These are phyloP conservation scores for Gobius niger DNA, from an alignment of 2,113 vertebrate genomes.

Conservation along the genomic window DNA sequence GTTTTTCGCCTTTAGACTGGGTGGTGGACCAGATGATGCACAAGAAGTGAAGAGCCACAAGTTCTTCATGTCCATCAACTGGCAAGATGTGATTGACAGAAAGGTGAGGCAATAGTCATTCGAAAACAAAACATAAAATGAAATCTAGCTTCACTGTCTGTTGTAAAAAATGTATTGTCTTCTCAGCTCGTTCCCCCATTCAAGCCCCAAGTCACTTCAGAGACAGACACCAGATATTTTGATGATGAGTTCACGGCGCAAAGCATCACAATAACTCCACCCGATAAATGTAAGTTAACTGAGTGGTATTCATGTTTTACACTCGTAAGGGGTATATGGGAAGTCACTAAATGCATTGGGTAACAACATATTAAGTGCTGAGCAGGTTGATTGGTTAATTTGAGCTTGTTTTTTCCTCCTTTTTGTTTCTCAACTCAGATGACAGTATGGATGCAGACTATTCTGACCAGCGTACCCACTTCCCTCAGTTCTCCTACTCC, in stretches of 20 bases:
- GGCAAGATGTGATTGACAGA: conserved; percentile 90
- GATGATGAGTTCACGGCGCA: conserved; percentile 95
- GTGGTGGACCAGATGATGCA: conserved; percentile 87
- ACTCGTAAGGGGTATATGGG: neutral
- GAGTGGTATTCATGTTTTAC: neutral
- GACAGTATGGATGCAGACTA: conserved; percentile 86
- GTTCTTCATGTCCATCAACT: conserved; percentile 87
- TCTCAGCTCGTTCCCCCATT: conserved; percentile 87
- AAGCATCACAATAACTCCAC: conserved; percentile 92
- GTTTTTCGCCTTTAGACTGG: conserved; percentile 79
- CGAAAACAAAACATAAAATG: neutral
- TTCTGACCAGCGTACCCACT: conserved; percentile 87
- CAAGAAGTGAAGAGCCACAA: conserved; percentile 94
- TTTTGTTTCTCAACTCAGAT: conserved; percentile 69
- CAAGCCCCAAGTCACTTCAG: conserved; percentile 93
- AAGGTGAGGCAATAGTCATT: conserved; percentile 75
- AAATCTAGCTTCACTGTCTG: neutral
- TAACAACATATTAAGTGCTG: no score
- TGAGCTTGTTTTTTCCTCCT: neutral
- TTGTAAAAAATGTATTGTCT: neutral
- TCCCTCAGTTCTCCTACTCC: conserved; percentile 95
- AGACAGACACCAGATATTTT: conserved; percentile 92
- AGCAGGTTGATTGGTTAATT: no score
- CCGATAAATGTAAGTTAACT: conserved; percentile 88
- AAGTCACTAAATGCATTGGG: no score